Percentiles rank a stretch among this genome's conserved stretches.
phyloP scores from a whole-genome alignment of 2,113 vertebrate genomes.

The Marmota flaviventris region DNA sequence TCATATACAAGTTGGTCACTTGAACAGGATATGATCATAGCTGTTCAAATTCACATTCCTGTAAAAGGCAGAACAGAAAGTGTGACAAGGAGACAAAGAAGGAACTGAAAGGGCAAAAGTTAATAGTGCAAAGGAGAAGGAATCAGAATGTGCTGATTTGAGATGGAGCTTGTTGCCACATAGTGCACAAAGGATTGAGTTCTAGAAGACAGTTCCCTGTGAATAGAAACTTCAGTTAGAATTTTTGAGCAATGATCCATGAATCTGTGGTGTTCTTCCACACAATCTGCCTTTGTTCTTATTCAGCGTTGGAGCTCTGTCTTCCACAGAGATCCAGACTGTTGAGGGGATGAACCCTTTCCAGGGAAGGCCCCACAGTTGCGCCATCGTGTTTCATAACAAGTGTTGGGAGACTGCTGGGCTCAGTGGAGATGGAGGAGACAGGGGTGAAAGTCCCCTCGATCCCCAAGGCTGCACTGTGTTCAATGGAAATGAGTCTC shows the following conservation, averaged over 20 bases:
- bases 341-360: not conserved
- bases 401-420: not conserved
- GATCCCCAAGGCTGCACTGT: not conserved
- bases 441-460: not conserved
- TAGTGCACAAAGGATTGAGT: not conserved
- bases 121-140: not conserved
- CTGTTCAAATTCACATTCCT: not conserved
- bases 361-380: not conserved
- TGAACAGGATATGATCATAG: not conserved
- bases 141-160: not conserved
- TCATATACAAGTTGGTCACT: accelerated
- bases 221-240: not conserved
- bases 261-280: not conserved
- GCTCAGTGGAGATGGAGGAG: not conserved
- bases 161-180: not conserved
- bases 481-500: not conserved
- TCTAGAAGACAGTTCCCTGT: not conserved
- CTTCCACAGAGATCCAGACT: not conserved
- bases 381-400: not conserved
- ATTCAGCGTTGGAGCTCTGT: not conserved
- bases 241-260: not conserved
- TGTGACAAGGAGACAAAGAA: not conserved
- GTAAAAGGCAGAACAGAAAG: not conserved
- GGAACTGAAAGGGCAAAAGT: not conserved
- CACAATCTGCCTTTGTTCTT: not conserved